Evolutionary conservation across 2,113 vertebrate species (phyloP).

Genomic region (Agapornis roseicollis): DNA sequence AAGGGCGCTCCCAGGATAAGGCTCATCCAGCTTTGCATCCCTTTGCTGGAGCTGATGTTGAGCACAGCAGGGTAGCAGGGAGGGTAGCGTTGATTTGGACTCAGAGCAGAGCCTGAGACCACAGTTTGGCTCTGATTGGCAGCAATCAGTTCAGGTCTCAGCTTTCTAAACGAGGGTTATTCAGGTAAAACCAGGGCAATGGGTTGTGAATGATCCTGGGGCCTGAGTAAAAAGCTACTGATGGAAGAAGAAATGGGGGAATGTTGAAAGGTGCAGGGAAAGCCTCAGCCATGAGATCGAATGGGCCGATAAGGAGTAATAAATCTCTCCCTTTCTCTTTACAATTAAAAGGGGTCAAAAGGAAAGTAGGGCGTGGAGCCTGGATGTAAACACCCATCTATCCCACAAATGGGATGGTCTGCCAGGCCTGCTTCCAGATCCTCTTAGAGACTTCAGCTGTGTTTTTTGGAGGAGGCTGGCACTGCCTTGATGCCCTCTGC

Average conservation of each 20-base stretch:
- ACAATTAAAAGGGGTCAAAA: background rate
- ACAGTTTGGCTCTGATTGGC: fast-evolving
- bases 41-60: background rate
- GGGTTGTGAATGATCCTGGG: fast-evolving
- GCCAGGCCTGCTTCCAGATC: background rate
- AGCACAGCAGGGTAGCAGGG: fast-evolving
- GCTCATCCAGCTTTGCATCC: background rate
- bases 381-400: fast-evolving
- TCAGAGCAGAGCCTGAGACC: background rate
- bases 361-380: background rate
- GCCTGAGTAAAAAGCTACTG: background rate
- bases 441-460: background rate
- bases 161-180: background rate
- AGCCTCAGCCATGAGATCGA: background rate
- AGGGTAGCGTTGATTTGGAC: fast-evolving
- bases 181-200: fast-evolving
- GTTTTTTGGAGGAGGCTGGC: background rate
- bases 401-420: background rate
- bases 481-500: fast-evolving
- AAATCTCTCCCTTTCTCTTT: background rate
- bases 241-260: background rate
- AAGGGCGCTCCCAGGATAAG: fast-evolving
- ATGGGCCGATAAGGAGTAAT: fast-evolving
- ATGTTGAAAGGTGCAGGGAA: background rate
- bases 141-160: background rate